phyloP scores from a whole-genome alignment of 2,797 vertebrate species.

The Nannoperca australis region DNA sequence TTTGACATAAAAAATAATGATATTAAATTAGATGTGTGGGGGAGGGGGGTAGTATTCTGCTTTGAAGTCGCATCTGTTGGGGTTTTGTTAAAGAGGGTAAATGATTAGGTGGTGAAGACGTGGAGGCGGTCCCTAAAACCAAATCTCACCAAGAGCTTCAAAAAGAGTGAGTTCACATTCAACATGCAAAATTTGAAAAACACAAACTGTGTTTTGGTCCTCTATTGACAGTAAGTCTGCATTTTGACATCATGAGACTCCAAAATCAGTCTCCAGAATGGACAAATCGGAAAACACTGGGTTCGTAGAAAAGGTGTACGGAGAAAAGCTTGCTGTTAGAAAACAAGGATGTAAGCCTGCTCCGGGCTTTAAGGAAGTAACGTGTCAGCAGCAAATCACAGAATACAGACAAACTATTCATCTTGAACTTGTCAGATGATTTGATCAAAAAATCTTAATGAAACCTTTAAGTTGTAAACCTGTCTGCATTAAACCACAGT shows the following conservation, averaged over 20 bases:
- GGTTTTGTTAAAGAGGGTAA: neutral
- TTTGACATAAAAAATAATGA: neutral
- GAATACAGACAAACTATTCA: neutral
- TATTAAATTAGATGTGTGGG: too few relatives aligned
- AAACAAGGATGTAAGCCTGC: neutral
- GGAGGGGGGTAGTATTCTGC: too few relatives aligned
- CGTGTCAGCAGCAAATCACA: neutral
- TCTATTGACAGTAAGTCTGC: neutral
- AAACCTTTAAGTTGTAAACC: too few relatives aligned
- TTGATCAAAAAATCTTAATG: too few relatives aligned
- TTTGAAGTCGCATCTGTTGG: neutral
- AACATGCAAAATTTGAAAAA: too few relatives aligned
- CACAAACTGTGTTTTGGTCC: neutral
- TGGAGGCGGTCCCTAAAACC: neutral
- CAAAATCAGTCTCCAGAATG: too few relatives aligned
- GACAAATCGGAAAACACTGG: too few relatives aligned
- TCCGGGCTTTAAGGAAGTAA: neutral
- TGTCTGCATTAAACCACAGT: neutral
- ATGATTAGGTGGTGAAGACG: neutral
- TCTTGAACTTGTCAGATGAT: neutral
- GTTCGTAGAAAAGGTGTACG: too few relatives aligned
- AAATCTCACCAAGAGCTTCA: neutral
- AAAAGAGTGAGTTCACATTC: too few relatives aligned
- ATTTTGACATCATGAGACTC: neutral
- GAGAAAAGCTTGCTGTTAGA: neutral